Evolutionary conservation across 2,797 vertebrate species (phyloP), one percentile per base, ranked within the genome.

Genomic region (Gymnodraco acuticeps): DNA sequence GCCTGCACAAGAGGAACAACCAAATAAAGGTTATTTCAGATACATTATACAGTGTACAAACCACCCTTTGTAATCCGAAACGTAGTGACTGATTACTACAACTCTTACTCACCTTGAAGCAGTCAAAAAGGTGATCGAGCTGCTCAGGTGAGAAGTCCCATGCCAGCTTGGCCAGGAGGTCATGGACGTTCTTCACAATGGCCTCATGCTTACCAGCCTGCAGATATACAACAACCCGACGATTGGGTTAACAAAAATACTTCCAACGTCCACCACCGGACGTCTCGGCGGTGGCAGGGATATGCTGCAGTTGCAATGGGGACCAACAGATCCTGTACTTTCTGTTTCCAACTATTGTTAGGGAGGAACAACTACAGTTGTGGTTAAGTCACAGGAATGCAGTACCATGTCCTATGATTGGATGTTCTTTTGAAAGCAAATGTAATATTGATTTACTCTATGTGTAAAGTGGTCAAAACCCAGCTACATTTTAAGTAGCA

Each of bases 101-200:
- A 61, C 3, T 41, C 4, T 15, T 46, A 68, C 72, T 95, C 93
- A 98, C 98, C 96, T 99, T 99, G 92, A 99, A 99, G 88, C 98
- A 99, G 93, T 99, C 98, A 86, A 99, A 99, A 55, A 99, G 96
- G 90, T 99, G 98, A 93, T 99, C 98, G 47, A 99, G 96, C 91
- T 99, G 98, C 89, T 99, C 98, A 67, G 98, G 98, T 72, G 98
- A 99, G 92, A 99, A 99, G 93, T 99, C 98, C 98, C 98, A 99
- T 0, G 98, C 98, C 89, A 99, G 93, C 91, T 99, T 99, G 78
- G 98, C 98, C 66, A 99, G 94, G 31, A 99, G 96, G 89, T 99
- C 98, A 69, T 99, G 98, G 84, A 99, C 98, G 82, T 99, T 99
- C 93, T 99, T 99, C 80, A 99, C 98, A 93, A 99, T 99, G 70